These are phyloP conservation scores for Corythornis leucogaster DNA, from an alignment of 2,797 vertebrate species.

Conservation along the genomic window DNA sequence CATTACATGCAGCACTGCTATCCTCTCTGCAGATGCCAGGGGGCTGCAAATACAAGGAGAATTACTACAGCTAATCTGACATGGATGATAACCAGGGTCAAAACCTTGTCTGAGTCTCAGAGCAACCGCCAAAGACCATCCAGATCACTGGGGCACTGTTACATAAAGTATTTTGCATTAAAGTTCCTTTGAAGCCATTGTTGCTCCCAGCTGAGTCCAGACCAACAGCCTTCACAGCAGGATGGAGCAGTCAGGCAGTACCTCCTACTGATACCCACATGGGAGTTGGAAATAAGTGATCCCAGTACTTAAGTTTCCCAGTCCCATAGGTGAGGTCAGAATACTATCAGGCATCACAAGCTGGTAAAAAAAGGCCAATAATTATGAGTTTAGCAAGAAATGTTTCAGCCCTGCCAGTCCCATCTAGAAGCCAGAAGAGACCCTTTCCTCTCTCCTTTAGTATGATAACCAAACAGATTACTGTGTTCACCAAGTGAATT, in stretches of 20 bases:
- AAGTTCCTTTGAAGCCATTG: neutral
- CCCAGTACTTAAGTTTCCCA: neutral
- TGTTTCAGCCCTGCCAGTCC: neutral
- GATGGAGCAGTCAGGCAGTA: neutral
- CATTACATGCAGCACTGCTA: neutral
- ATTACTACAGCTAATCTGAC: neutral
- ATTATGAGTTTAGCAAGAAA: neutral
- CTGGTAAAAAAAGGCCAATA: neutral
- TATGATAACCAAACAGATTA: neutral
- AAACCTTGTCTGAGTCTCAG: neutral
- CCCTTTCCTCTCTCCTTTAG: neutral
- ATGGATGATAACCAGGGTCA: neutral
- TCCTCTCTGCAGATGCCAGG: neutral
- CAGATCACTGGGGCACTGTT: neutral
- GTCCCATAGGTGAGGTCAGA: neutral
- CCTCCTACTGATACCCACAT: neutral
- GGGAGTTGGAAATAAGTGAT: neutral
- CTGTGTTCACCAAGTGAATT: neutral
- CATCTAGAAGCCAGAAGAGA: neutral
- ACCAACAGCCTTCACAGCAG: neutral
- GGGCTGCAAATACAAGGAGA: neutral
- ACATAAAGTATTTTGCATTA: neutral
- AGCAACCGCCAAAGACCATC: neutral
- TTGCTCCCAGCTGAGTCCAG: neutral
- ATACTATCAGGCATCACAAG: neutral